These are phyloP conservation scores for Epiblema foenella DNA, from an alignment of 2,888 invertebrate species.

Conservation along the genomic window DNA sequence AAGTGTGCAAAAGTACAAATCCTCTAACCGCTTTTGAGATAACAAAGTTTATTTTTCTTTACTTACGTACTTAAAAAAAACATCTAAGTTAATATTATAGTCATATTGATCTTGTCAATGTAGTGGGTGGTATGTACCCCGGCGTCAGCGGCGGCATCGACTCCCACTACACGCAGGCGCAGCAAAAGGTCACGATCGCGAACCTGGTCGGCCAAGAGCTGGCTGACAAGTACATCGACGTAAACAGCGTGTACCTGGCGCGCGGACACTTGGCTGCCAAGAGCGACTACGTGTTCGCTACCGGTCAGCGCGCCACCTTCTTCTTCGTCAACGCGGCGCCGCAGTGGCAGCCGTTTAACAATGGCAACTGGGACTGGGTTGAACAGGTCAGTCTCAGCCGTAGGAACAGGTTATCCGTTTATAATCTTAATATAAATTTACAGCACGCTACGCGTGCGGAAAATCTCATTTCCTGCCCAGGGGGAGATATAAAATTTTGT, in stretches of 20 bases:
- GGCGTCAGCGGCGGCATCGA: slow-evolving; percentile 64
- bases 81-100: no score
- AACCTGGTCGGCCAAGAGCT: slow-evolving; percentile 62
- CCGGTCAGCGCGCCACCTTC: slow-evolving; percentile 85
- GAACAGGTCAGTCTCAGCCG: no score
- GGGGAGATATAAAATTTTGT: no score
- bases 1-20: no score
- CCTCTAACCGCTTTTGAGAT: no score
- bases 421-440: no score
- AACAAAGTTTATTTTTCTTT: no score
- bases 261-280: slow-evolving; percentile 87
- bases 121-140: slow-evolving; percentile 80
- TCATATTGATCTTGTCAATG: no score
- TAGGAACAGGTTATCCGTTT: slow-evolving; percentile 54
- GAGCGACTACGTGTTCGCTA: slow-evolving; percentile 85
- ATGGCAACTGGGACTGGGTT: slow-evolving; percentile 84
- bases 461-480: no score
- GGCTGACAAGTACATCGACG: slow-evolving; percentile 78
- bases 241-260: slow-evolving; percentile 72
- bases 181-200: slow-evolving; percentile 65
- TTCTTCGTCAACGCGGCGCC: slow-evolving; percentile 87
- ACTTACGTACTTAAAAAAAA: no score
- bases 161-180: slow-evolving; percentile 69
- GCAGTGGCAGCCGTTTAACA: slow-evolving; percentile 88
- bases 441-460: no score